These are phyloP conservation scores for Aethes cnicana DNA, from an alignment of 2,888 invertebrate genomes.

Conservation along the genomic window DNA sequence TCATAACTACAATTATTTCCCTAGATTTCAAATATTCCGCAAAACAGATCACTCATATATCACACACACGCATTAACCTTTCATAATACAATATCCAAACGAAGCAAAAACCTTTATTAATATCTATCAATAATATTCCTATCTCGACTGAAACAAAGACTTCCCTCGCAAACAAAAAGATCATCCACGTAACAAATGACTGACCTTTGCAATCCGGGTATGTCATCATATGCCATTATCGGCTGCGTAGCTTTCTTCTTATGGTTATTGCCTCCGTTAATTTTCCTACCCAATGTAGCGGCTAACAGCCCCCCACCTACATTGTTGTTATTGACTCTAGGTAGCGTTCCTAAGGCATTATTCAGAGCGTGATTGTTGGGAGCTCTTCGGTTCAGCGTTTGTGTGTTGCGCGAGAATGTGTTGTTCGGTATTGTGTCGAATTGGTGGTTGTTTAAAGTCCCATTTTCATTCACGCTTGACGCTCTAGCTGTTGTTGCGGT, in stretches of 20 bases:
- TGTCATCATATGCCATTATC: conserved; percentile 82
- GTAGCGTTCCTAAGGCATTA: conserved; percentile 73
- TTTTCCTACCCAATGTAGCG: conserved; percentile 74
- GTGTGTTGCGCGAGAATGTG: conserved; percentile 65
- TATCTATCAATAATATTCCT: too few relatives aligned
- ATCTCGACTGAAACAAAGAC: too few relatives aligned
- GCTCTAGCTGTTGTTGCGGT: conserved; percentile 92
- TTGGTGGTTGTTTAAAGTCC: conserved; percentile 61
- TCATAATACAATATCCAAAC: too few relatives aligned
- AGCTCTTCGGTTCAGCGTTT: conserved; percentile 67
- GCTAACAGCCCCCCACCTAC: conserved; percentile 60
- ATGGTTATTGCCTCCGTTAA: conserved; percentile 77
- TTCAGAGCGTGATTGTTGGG: conserved; percentile 67
- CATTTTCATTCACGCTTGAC: conserved; percentile 84
- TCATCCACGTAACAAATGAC: too few relatives aligned
- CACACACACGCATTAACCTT: too few relatives aligned
- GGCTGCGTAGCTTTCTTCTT: conserved; percentile 78
- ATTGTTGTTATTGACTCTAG: conserved; percentile 66
- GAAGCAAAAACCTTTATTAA: too few relatives aligned
- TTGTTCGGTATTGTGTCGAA: conserved; percentile 60
- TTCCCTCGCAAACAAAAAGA: too few relatives aligned
- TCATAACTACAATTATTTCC: too few relatives aligned
- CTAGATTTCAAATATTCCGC: too few relatives aligned
- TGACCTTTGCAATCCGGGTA: conserved; percentile 81
- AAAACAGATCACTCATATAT: too few relatives aligned